phyloP scores from a whole-genome alignment of 1,140 invertebrate species.

The Sipha flava region DNA sequence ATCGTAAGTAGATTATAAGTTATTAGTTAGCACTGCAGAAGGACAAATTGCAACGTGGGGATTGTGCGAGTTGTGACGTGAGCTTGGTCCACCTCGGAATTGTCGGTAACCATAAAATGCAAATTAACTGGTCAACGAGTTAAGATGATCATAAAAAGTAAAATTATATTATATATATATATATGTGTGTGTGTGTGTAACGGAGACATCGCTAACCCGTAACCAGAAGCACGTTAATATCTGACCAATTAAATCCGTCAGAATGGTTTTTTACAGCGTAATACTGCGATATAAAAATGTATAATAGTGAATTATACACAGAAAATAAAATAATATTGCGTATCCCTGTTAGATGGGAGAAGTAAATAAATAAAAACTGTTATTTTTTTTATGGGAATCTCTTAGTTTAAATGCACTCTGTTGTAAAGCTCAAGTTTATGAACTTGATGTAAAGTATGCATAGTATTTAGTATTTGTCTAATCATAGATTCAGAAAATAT shows the following conservation, averaged over 20 bases:
- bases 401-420: neutral
- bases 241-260: neutral
- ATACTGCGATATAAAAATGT: neutral
- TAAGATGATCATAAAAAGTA: slow-evolving; percentile 2
- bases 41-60: slow-evolving; percentile 10
- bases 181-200: neutral
- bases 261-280: neutral
- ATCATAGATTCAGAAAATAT: slow-evolving; percentile 15
- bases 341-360: neutral
- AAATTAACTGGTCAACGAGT: slow-evolving; percentile 14
- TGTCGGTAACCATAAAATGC: neutral
- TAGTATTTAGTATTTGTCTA: neutral
- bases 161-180: neutral
- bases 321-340: neutral
- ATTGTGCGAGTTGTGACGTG: neutral
- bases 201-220: neutral
- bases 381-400: neutral
- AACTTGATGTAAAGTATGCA: neutral
- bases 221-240: slow-evolving; percentile 3
- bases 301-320: neutral
- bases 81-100: neutral
- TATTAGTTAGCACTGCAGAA: neutral
- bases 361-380: neutral
- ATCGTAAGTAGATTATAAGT: neutral
- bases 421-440: neutral